Conservation (phyloP, 2,888 invertebrate genomes). For the Malacosoma neustria region DNA sequence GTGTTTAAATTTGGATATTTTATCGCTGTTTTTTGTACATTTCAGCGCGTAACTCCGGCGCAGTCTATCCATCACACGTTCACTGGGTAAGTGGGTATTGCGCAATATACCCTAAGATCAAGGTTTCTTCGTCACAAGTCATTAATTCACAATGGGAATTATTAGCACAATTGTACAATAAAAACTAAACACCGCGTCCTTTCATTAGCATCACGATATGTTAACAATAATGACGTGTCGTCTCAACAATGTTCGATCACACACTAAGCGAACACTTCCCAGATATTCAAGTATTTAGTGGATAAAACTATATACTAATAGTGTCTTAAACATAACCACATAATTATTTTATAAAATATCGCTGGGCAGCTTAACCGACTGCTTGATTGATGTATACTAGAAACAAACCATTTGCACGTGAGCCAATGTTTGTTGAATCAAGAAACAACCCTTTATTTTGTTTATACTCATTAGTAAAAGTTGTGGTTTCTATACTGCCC, state of each 20-base stretch:
- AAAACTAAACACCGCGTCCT: background rate
- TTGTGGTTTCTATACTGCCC: background rate
- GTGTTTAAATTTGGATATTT: conserved; percentile 56
- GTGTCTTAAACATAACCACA: conserved; percentile 15
- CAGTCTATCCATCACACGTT: conserved; percentile 33
- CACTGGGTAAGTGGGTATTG: conserved; percentile 18
- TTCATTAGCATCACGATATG: conserved; percentile 17
- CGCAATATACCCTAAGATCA: conserved; percentile 30
- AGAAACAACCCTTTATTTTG: background rate
- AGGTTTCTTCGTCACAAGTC: conserved; percentile 17
- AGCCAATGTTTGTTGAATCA: background rate
- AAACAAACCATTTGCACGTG: background rate
- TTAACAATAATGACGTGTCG: conserved; percentile 42
- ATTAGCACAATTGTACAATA: background rate
- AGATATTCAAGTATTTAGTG: conserved; percentile 23
- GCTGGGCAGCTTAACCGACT: conserved; percentile 6
- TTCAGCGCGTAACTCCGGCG: conserved; percentile 28
- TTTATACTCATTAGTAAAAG: background rate
- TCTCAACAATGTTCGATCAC: conserved; percentile 42
- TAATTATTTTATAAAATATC: background rate
- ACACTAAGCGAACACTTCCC: conserved; percentile 31
- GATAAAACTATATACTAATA: conserved; percentile 35
- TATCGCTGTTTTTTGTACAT: conserved; percentile 48
- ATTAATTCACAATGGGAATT: background rate
- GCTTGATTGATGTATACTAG: conserved; percentile 27